A percentile compares a stretch with the other conserved stretches of the same genome.
Conservation (phyloP, 2,888 invertebrate species). For the Minunthozetes semirufus region DNA sequence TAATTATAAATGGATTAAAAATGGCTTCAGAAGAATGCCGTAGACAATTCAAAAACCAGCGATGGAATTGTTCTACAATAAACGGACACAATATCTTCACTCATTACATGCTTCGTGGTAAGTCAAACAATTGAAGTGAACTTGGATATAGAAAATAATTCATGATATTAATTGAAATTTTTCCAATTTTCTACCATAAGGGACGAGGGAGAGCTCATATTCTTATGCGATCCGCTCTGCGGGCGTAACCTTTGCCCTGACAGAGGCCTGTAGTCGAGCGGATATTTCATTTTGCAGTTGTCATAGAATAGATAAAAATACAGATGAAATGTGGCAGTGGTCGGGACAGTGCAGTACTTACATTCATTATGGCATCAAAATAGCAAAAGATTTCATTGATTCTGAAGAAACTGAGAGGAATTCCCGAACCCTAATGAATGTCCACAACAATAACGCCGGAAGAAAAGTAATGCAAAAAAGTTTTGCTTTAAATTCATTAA, state of each 20-base stretch:
- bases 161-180: too few species aligned
- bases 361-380: slow-evolving; percentile 54
- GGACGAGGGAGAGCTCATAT: slow-evolving; percentile 56
- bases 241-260: slow-evolving; percentile 56
- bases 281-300: slow-evolving; percentile 57
- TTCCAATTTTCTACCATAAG: too few species aligned
- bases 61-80: slow-evolving; percentile 55
- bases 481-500: too few species aligned
- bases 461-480: not conserved
- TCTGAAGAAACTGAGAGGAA: slow-evolving; percentile 52
- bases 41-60: slow-evolving; percentile 54
- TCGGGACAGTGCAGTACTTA: slow-evolving; percentile 56
- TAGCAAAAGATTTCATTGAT: slow-evolving; percentile 55
- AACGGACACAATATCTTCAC: too few species aligned
- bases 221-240: slow-evolving; percentile 56
- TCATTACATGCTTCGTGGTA: too few species aligned
- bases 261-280: slow-evolving; percentile 54
- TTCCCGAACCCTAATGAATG: slow-evolving; percentile 54
- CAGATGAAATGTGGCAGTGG: slow-evolving; percentile 55
- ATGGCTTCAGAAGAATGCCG: slow-evolving; percentile 56
- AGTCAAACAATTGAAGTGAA: too few species aligned
- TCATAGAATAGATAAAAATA: slow-evolving; percentile 45
- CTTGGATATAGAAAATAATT: too few species aligned
- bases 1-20: slow-evolving; percentile 54
- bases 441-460: slow-evolving; percentile 57